Base-by-base conservation (phyloP, 2,888 invertebrate genomes). In the Drosophila differens region DNA sequence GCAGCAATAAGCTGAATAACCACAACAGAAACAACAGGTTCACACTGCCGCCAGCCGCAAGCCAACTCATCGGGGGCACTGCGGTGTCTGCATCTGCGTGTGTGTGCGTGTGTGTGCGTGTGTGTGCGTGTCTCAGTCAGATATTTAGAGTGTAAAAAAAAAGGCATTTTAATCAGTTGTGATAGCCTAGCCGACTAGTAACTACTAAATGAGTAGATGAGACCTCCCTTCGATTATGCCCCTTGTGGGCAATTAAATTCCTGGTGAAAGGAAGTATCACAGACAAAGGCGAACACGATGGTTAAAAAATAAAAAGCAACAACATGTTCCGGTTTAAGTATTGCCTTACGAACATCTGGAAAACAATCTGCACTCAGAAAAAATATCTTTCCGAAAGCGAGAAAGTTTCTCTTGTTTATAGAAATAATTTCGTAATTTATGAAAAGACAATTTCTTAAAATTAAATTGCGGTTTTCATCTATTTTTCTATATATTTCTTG, bases 391-490 rank as follows among this genome's bases (percentile, higher is more conserved):
- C 41, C n/a, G 10, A 4, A 12, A 41, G 41, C 41, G n/a, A 1
- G 2, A 41, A n/a, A n/a, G 4, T 10, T n/a, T 0, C 4, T 2
- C 10, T 4, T n/a, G 0, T 10, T 41, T 41, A 4, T n/a, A 10
- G 1, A n/a, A 41, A n/a, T 41, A 41, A 41, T 47, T n/a, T 41
- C 10, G 4, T 4, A n/a, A 41, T n/a, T 19, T 41, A 41, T 41
- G n/a, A 22, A 22, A 22, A 14, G 1, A 22, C 22, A 22, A 41
- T 22, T 41, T 41, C 12, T 12, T 44, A 12, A 12, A 22, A 44
- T 22, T 22, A 1, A 5, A 44, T 22, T 5, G 2, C 0, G 10
- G 0, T 2, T 22, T 44, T 12, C 1, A 9, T 22, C 4, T 12
- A n/a, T 10, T 4, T 41, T n/a, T 2, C 12, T 5, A 41, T 22